These are phyloP conservation scores for human DNA, from an alignment of 2,113 vertebrate genomes.

Conservation along the genomic window GRCh38 chr15:73872501-73873000, in stretches of 20 bases:
- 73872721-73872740: neutral
- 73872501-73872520: neutral
- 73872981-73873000: neutral
- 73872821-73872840: neutral
- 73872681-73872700: neutral
- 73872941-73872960: neutral
- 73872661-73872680: neutral
- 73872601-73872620: slow-evolving; percentile 5
- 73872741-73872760: neutral
- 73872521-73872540: slow-evolving; percentile 41
- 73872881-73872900: neutral
- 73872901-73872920: neutral
- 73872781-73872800: neutral
- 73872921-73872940: neutral
- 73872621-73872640: neutral
- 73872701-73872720: neutral
- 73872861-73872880: neutral
- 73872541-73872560: neutral
- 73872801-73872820: neutral
- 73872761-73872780: neutral
- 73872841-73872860: neutral
- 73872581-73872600: slow-evolving; percentile 52
- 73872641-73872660: neutral
- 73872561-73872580: neutral
- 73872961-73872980: neutral